These are phyloP conservation scores for Aurelia sp. DNA, from an alignment of 30 jellyfish, hydroid and myxozoan genomes.

Conservation along the genomic window DNA sequence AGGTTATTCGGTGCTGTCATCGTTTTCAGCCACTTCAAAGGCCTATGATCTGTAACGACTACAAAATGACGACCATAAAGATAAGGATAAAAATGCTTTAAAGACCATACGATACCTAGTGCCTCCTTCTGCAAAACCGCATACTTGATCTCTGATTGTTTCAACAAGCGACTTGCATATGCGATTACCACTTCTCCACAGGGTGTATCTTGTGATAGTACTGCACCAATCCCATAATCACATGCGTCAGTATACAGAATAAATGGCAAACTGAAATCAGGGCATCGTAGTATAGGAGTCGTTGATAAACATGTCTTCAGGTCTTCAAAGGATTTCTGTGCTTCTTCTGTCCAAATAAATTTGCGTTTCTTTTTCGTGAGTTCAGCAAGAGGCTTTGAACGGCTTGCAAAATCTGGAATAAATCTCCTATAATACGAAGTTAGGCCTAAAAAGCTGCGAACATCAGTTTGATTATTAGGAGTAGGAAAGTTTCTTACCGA, in stretches of 20 bases:
- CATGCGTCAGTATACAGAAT: constrained; percentile 65
- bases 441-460: constrained; percentile 46
- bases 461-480: constrained; percentile 18
- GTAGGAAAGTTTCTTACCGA: constrained; percentile 35
- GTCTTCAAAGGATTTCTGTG: constrained; percentile 48
- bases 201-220: constrained; percentile 40
- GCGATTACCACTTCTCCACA: constrained; percentile 48
- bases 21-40: too few relatives aligned
- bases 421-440: constrained; percentile 41
- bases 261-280: constrained; percentile 42
- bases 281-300: constrained; percentile 54
- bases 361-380: constrained; percentile 45
- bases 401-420: constrained; percentile 37
- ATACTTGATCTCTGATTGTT: constrained; percentile 49
- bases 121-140: constrained; percentile 59
- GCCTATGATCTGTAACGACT: too few relatives aligned
- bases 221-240: constrained; percentile 69
- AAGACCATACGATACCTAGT: too few relatives aligned
- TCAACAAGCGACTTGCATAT: constrained; percentile 42
- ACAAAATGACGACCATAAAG: too few relatives aligned
- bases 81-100: too few relatives aligned
- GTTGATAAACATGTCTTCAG: constrained; percentile 36
- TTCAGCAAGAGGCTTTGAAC: constrained; percentile 34
- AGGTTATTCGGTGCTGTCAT: too few relatives aligned
- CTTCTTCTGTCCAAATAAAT: constrained; percentile 47